phyloP scores from a whole-genome alignment of 64 coral and sea anemone species.

The Dendrophyllia cribrosa region DNA sequence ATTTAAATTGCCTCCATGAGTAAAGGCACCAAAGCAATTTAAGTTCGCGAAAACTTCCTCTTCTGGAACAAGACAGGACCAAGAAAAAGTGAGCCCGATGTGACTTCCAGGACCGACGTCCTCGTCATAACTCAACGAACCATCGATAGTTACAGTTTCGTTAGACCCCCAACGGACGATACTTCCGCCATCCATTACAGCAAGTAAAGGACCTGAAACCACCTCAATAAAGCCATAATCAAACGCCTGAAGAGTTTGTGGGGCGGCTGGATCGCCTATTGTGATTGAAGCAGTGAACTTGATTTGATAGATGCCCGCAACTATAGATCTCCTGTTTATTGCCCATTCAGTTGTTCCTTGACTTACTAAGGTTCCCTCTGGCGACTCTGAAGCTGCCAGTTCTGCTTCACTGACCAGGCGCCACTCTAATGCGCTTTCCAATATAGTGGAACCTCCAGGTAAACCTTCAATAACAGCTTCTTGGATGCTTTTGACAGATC shows the following conservation, averaged over 20 bases:
- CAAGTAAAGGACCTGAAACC: background rate
- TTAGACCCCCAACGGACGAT: background rate
- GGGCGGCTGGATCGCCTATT: background rate
- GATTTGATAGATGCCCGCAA: background rate
- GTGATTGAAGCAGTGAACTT: background rate
- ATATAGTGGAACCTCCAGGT: background rate
- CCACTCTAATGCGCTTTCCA: background rate
- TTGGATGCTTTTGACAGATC: background rate
- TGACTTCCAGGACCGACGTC: slow-evolving; percentile 1
- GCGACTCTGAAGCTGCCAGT: background rate
- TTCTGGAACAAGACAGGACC: background rate
- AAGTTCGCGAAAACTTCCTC: background rate
- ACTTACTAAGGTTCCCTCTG: background rate
- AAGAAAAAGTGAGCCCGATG: background rate
- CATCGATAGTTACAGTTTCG: background rate
- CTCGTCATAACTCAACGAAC: background rate
- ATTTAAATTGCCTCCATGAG: background rate
- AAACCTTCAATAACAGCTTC: background rate
- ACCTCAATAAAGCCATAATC: slow-evolving; percentile 13
- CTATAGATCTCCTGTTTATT: background rate
- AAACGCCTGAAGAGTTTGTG: background rate
- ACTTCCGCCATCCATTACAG: background rate
- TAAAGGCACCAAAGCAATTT: slow-evolving; percentile 2
- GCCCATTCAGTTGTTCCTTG: slow-evolving; percentile 4
- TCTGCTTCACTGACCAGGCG: background rate